Evolutionary conservation across 1,140 invertebrate genomes (phyloP), one percentile per base, ranked within the genome.

Genomic region (Ostrea denselamellosa): DNA sequence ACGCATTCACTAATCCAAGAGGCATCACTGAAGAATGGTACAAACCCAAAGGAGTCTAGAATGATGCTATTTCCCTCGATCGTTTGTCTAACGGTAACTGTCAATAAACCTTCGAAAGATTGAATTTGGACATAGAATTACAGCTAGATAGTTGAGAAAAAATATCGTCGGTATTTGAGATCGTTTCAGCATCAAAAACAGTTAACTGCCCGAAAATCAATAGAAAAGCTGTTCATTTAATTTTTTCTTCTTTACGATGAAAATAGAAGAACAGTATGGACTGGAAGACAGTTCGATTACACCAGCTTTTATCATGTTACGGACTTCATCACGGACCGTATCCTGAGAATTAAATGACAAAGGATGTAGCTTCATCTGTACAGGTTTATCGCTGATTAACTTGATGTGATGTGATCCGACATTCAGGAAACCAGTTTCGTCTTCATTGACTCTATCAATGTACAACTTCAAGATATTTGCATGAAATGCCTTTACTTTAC

Each of bases 161-260:
- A 10, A 91, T 92, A n/a, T 95, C 94, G 10, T 96, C 94, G 25
- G 96, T 95, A 9, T 90, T 86, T 0, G 95, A 95, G 8, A 96
- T 87, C 90, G 96, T 96, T 89, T 95, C 96, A 65, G 89, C 92
- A 90, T 96, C 95, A 68, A 92, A 90, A 0, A 93, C 91, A 0
- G 94, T 96, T 96, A 14, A 96, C 54, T 52, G 81, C 62, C 51
- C 95, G 84, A 90, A 93, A 96, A 91, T 96, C 95, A 0, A 96
- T 90, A 88, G 93, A 95, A 88, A 96, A 88, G 85, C 94, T 90
- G 44, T 92, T 83, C n/a, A n/a, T n/a, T 81, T 92, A 84, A 83
- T 95, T 96, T 92, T 54, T 95, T 95, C 87, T 96, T 96, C 86
- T 96, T 96, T 3, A 92, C 90, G 22, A 93, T 52, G 4, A 92